These are phyloP conservation scores for Subanguina moxae DNA, from an alignment of 1,140 invertebrate genomes.

Conservation along the genomic window DNA sequence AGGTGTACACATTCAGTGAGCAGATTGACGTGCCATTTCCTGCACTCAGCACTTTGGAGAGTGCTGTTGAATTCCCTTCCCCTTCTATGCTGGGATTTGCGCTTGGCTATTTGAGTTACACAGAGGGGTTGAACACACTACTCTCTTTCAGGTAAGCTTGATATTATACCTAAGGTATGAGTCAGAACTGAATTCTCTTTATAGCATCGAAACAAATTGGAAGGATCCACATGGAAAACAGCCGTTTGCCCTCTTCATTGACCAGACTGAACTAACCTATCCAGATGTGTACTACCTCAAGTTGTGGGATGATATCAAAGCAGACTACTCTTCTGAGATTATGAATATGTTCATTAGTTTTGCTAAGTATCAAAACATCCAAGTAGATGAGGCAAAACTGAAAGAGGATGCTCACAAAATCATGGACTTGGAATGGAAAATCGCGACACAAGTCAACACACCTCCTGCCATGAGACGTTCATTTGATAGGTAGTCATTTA, in stretches of 20 bases:
- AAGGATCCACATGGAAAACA: slow-evolving; percentile 15
- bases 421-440: slow-evolving; percentile 11
- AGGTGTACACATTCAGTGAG: slow-evolving; percentile 1
- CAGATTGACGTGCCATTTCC: slow-evolving; percentile 13
- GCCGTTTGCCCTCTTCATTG: slow-evolving; percentile 15
- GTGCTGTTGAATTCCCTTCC: background rate
- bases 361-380: background rate
- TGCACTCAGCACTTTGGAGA: background rate
- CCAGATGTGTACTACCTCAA: slow-evolving; percentile 17
- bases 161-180: too few relatives aligned
- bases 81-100: background rate
- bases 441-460: slow-evolving; percentile 6
- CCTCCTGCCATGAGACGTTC: slow-evolving; percentile 2
- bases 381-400: slow-evolving; percentile 3
- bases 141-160: slow-evolving; percentile 9
- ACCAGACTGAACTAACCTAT: slow-evolving; percentile 10
- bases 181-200: background rate
- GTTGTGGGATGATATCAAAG: slow-evolving; percentile 5
- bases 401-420: slow-evolving; percentile 10
- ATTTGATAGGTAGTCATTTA: background rate
- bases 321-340: background rate
- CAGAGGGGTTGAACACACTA: slow-evolving; percentile 11
- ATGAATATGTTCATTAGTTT: slow-evolving; percentile 2
- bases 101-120: slow-evolving; percentile 16
- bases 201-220: slow-evolving; percentile 18